Base-by-base conservation (phyloP, 2,797 vertebrate genomes). In the Zalophus californianus region DNA sequence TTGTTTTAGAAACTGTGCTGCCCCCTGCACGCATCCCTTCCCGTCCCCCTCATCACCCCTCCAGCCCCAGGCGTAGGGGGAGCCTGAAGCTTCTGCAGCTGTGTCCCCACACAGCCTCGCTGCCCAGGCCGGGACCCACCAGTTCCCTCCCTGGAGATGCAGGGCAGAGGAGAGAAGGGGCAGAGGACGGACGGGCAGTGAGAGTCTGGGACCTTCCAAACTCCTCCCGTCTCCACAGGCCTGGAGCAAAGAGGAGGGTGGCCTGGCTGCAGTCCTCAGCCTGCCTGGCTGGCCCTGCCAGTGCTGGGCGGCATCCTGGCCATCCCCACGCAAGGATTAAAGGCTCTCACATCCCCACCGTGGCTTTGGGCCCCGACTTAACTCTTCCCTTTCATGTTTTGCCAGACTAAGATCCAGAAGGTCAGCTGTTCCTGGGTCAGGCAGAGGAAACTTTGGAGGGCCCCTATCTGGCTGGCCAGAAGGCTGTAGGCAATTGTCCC, bases 371-470 rank as follows among this genome's bases (percentile, higher is more conserved):
- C 48, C 64, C 72, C 32, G 77, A 84, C 14, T 94, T 80, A 58
- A 56, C 38, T 88, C 83, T 82, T 73, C 44, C 41, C 92, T 92
- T 96, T 97, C 60, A 93, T 96, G 88, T 50, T 85, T 54, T 87
- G 96, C 96, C 93, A 93, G 72, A 58, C 68, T 38, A 21, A 50
- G 52, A 54, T 44, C 44, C 44, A 72, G 60, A 56, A 41, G 7
- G 14, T 73, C 35, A 77, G 70, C 73, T 82, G 78, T n/a, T 18
- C 66, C 82, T 21, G 32, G 54, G 84, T 66, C 62, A 52, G 48
- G 77, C 52, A n/a, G 58, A 77, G 70, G 14, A 64, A 70, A 0
- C 23, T 56, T 50, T 12, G 35, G 70, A 68, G 68, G 54, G 52
- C 25, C 25, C 21, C 29, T 13, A 35, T 83, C 50, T 56, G 90